Conservation (phyloP, 2,888 invertebrate genomes). For the Drosophila demipolita region DNA sequence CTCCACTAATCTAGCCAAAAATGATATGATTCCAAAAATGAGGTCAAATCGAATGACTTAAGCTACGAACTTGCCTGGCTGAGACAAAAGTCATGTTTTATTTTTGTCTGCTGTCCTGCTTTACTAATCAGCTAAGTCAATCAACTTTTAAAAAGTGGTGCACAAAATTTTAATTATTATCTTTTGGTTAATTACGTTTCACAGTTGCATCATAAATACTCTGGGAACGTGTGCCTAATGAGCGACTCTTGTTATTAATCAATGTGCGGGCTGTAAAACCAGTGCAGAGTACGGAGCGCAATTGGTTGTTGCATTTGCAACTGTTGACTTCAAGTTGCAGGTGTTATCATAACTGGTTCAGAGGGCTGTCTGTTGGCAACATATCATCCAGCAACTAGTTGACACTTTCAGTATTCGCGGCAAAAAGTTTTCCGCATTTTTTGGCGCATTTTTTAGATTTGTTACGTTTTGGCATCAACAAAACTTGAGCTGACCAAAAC, state of each 20-base stretch:
- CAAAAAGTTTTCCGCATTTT: slow-evolving; percentile 73
- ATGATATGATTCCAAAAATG: neutral
- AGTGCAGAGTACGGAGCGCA: neutral
- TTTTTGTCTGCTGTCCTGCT: slow-evolving; percentile 8
- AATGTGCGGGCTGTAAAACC: slow-evolving; percentile 34
- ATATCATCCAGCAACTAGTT: slow-evolving; percentile 53
- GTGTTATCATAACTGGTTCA: slow-evolving; percentile 57
- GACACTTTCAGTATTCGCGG: slow-evolving; percentile 71
- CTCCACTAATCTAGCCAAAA: neutral
- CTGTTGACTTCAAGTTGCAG: slow-evolving; percentile 23
- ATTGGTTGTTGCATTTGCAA: slow-evolving; percentile 24
- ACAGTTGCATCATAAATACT: slow-evolving; percentile 37
- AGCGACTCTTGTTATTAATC: slow-evolving; percentile 47
- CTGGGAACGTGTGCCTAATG: slow-evolving; percentile 20
- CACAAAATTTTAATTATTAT: neutral
- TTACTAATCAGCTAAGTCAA: neutral
- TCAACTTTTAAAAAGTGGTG: neutral
- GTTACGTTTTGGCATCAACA: slow-evolving; percentile 38
- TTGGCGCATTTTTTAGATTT: slow-evolving; percentile 59
- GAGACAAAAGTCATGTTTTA: neutral
- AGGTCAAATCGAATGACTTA: slow-evolving; percentile 41
- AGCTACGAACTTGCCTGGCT: slow-evolving; percentile 34
- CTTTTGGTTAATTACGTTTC: slow-evolving; percentile 1
- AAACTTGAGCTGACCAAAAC: slow-evolving; percentile 73
- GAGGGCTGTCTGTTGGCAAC: slow-evolving; percentile 40